Percentiles rank a stretch among this genome's conserved stretches.
These are phyloP conservation scores for Enteromius paludinosus DNA, from an alignment of 2,797 vertebrate genomes.

Conservation along the genomic window DNA sequence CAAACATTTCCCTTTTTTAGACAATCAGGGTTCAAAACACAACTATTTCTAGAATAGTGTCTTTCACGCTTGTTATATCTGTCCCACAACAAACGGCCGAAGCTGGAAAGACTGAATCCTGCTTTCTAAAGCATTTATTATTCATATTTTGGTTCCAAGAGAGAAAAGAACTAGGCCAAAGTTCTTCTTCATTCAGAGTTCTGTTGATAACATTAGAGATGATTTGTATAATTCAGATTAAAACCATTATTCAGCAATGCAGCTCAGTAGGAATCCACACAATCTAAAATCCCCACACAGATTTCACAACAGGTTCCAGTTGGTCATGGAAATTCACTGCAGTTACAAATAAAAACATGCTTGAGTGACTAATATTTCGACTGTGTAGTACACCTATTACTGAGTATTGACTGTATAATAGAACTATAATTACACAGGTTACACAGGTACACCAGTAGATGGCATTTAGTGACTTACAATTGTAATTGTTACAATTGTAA, in stretches of 20 bases:
- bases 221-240: background rate
- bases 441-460: no score
- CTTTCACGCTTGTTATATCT: background rate
- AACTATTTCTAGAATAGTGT: background rate
- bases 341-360: background rate
- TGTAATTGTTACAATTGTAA: no score
- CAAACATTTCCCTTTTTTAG: background rate
- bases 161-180: slow-evolving; percentile 67
- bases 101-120: background rate
- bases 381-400: background rate
- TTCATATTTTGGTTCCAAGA: slow-evolving; percentile 64
- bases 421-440: no score
- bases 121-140: slow-evolving; percentile 63
- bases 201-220: slow-evolving; percentile 39
- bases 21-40: slow-evolving; percentile 1
- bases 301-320: background rate
- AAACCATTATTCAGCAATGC: background rate
- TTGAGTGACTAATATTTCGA: background rate
- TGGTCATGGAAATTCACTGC: background rate
- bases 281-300: background rate
- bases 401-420: no score
- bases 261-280: background rate
- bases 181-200: slow-evolving; percentile 59
- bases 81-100: background rate
- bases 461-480: no score